Conservation (phyloP, 2,113 vertebrate genomes). For the Callocephalon fimbriatum region DNA sequence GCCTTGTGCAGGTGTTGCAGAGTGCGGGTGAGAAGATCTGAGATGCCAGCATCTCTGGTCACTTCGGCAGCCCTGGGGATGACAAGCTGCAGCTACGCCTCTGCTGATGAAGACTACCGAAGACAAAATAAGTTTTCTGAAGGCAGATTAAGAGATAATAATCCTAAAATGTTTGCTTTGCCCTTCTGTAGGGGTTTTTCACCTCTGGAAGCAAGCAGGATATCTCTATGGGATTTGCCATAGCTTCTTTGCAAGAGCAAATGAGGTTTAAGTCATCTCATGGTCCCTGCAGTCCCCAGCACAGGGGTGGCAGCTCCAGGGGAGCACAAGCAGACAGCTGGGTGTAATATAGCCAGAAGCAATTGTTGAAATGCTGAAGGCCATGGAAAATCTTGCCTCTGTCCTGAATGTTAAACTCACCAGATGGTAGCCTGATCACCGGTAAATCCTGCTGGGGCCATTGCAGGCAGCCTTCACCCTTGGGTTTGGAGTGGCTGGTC, state of each 20-base stretch:
- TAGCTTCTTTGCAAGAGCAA: not conserved
- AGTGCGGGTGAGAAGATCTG: not conserved
- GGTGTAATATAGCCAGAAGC: not conserved
- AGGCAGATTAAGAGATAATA: not conserved
- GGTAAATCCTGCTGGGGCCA: not conserved
- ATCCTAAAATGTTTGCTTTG: not conserved
- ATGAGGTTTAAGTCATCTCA: fast-evolving
- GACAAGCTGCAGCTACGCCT: fast-evolving
- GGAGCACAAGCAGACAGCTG: not conserved
- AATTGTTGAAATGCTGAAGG: not conserved
- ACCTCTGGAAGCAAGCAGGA: not conserved
- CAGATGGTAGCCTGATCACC: not conserved
- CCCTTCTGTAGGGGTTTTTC: not conserved
- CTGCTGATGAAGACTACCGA: not conserved
- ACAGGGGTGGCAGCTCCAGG: not conserved
- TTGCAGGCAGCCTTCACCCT: not conserved
- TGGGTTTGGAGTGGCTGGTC: not conserved
- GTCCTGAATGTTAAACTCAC: not conserved
- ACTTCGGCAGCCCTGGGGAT: not conserved
- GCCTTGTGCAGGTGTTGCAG: not conserved
- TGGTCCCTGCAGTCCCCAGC: not conserved
- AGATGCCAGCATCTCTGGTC: not conserved
- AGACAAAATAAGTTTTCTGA: not conserved
- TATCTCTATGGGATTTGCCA: not conserved
- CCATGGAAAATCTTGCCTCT: not conserved